Base-by-base conservation (phyloP, 1,140 invertebrate genomes). In the Pissodes strobi region DNA sequence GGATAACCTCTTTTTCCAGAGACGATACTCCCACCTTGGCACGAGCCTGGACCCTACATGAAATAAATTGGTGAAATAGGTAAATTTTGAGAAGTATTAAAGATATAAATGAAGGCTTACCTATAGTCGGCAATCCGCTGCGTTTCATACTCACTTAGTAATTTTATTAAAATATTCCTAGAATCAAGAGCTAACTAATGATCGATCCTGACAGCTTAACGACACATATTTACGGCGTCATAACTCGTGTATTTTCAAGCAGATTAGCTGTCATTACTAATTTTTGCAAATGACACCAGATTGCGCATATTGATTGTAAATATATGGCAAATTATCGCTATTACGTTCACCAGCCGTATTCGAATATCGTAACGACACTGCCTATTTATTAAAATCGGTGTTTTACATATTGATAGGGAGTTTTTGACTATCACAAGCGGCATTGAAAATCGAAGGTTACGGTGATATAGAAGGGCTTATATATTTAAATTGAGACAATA, bases 251-350 rank as follows among this genome's bases (percentile, higher is more conserved):
- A 23, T 39, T 23, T 51, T 53, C 51, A 30, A 53, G 5, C 12
- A 13, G 19, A n/a, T 49, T 22, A 15, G n/a, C 58, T 61, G 58
- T 61, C 45, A 41, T 61, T 61, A 61, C 58, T 51, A 61, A 61
- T 61, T 61, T 61, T 61, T 61, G 58, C 58, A 61, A 61, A 61
- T 61, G 58, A 59, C 56, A 46, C 27, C 18, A 18, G 56, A 49
- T 48, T 21, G 43, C 27, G 23, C 45, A 59, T 53, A 53, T 53
- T 53, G 51, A 53, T 53, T 53, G 27, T 39, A 34, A 39, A 49
- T 61, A 12, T 49, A 61, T 48, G 43, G 37, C 58, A 61, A 61
- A 61, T 61, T 61, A 61, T 61, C 58, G 58, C 58, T 34, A 59
- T 46, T 37, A 48, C 25, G 23, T 34, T 19, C 12, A 37, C 19